phyloP scores from a whole-genome alignment of 2,888 invertebrate genomes.

The Mesodorylaimus sp. region DNA sequence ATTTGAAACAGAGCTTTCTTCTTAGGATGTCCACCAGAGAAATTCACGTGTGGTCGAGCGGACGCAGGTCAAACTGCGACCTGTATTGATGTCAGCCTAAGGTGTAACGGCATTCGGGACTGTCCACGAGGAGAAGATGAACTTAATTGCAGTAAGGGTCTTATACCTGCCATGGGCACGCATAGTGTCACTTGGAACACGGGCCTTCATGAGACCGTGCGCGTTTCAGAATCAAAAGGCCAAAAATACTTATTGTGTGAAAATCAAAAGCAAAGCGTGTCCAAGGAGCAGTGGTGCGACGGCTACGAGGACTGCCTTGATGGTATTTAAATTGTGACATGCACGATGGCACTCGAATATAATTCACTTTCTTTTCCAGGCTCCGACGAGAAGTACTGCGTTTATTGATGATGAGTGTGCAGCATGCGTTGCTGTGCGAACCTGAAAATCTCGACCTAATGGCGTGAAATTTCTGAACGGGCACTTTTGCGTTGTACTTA shows the following conservation, averaged over 20 bases:
- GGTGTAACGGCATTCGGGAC: slow-evolving; percentile 13
- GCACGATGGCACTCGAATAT: too few species aligned
- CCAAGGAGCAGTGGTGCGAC: slow-evolving; percentile 24
- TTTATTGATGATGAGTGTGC: too few species aligned
- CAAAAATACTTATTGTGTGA: slow-evolving; percentile 24
- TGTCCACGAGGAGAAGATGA: slow-evolving; percentile 26
- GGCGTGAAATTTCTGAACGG: too few species aligned
- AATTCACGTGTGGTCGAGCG: neutral
- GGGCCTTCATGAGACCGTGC: neutral
- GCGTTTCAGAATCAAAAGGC: slow-evolving; percentile 17
- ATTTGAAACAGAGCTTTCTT: neutral
- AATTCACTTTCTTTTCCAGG: too few species aligned
- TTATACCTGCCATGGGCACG: neutral
- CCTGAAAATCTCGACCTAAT: too few species aligned
- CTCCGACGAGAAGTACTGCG: neutral
- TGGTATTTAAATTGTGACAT: too few species aligned
- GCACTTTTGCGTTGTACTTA: too few species aligned
- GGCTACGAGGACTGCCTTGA: slow-evolving; percentile 22
- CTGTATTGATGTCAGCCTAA: neutral
- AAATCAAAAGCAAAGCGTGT: slow-evolving; percentile 26
- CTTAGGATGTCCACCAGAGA: neutral
- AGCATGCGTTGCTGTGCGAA: too few species aligned
- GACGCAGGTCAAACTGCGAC: neutral
- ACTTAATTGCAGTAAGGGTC: slow-evolving; percentile 20
- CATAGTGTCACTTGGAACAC: neutral